phyloP scores from a whole-genome alignment of 2,888 invertebrate species.

The Scaptomyza polygonia region DNA sequence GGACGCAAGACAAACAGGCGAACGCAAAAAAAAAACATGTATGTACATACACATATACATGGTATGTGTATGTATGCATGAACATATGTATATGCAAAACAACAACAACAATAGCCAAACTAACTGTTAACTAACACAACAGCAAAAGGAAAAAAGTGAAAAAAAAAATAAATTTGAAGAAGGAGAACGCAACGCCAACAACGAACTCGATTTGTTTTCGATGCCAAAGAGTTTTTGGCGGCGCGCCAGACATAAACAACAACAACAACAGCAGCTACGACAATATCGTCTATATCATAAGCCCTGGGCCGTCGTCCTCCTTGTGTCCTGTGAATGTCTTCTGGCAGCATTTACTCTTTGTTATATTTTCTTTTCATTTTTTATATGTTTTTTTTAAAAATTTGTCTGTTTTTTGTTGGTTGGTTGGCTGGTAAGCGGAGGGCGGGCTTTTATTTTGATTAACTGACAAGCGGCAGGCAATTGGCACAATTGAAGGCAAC shows the following conservation, averaged over 20 bases:
- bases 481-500: slow-evolving; percentile 72
- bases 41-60: neutral
- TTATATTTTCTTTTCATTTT: slow-evolving; percentile 46
- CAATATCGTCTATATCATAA: slow-evolving; percentile 10
- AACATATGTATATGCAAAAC: slow-evolving; percentile 36
- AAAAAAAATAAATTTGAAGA: neutral
- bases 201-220: slow-evolving; percentile 48
- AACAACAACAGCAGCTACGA: neutral
- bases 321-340: slow-evolving; percentile 57
- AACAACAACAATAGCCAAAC: slow-evolving; percentile 2
- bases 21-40: slow-evolving; percentile 28
- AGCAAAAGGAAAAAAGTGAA: slow-evolving; percentile 2
- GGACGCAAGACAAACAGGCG: slow-evolving; percentile 18
- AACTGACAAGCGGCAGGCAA: slow-evolving; percentile 77
- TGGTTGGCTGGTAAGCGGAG: slow-evolving; percentile 23
- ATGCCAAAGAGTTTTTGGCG: slow-evolving; percentile 66
- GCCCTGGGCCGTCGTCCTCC: slow-evolving; percentile 19
- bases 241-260: slow-evolving; percentile 47
- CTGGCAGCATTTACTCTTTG: slow-evolving; percentile 56
- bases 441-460: slow-evolving; percentile 76
- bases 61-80: neutral
- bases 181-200: slow-evolving; percentile 3
- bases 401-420: slow-evolving; percentile 34
- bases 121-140: slow-evolving; percentile 11
- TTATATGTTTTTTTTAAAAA: slow-evolving; percentile 36